Evolutionary conservation across 2,888 invertebrate species (phyloP).

Genomic region (Orgyia antiqua): DNA sequence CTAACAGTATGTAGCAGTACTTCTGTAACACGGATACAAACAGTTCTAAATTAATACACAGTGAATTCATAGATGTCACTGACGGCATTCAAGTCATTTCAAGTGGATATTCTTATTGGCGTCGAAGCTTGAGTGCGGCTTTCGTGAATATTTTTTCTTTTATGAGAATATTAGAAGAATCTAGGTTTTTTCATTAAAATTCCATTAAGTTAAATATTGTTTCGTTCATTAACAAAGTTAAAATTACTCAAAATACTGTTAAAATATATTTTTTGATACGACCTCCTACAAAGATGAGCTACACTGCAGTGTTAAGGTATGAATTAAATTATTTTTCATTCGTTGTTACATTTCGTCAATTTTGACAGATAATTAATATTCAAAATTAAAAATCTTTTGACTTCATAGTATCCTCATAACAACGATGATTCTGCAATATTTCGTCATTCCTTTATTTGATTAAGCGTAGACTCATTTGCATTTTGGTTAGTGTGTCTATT

Average conservation of each 20-base stretch:
- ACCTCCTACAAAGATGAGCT: neutral
- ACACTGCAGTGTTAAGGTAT: slow-evolving; percentile 22
- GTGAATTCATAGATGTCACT: slow-evolving; percentile 20
- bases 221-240: slow-evolving; percentile 4
- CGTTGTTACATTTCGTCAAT: neutral
- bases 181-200: slow-evolving; percentile 4
- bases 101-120: slow-evolving; percentile 18
- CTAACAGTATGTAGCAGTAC: slow-evolving; percentile 12
- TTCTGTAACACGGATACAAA: neutral
- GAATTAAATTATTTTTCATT: slow-evolving; percentile 5
- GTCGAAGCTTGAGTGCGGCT: slow-evolving; percentile 7
- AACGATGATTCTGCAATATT: too few species aligned
- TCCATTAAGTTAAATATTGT: slow-evolving; percentile 3
- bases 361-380: neutral
- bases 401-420: too few species aligned
- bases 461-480: slow-evolving; percentile 9
- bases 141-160: slow-evolving; percentile 10
- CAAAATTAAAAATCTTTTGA: too few species aligned
- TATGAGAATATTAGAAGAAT: slow-evolving; percentile 4
- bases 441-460: too few species aligned
- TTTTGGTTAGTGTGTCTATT: slow-evolving; percentile 31
- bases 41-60: neutral
- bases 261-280: neutral
- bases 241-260: slow-evolving; percentile 1
- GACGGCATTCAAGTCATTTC: slow-evolving; percentile 6